Evolutionary conservation across 2,797 vertebrate genomes (phyloP).

Genomic region (Esox masquinongy): DNA sequence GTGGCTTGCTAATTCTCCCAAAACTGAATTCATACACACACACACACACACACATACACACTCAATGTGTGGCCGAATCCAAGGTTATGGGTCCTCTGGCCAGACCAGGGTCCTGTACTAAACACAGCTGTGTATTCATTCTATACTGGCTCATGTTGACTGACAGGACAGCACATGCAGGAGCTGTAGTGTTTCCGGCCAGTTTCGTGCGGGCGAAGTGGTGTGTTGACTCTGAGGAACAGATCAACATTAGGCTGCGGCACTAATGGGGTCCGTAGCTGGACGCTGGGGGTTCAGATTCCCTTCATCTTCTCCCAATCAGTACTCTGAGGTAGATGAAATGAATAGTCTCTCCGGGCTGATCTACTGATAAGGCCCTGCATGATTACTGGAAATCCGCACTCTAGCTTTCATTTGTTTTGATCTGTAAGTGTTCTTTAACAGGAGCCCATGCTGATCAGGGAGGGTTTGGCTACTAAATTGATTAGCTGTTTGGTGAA

Average conservation of each 20-base stretch:
- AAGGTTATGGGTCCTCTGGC: neutral
- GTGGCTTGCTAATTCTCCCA: slow-evolving; percentile 9
- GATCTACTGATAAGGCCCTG: slow-evolving; percentile 69
- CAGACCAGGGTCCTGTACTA: neutral
- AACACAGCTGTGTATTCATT: slow-evolving; percentile 19
- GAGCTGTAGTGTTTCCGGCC: slow-evolving; percentile 1
- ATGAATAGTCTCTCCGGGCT: slow-evolving; percentile 69
- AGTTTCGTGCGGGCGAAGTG: slow-evolving; percentile 20
- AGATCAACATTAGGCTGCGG: neutral
- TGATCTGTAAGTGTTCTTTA: slow-evolving; percentile 81
- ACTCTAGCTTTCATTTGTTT: slow-evolving; percentile 81
- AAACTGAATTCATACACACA: neutral
- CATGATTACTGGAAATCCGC: slow-evolving; percentile 78
- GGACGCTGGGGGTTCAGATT: slow-evolving; percentile 31
- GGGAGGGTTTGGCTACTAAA: slow-evolving; percentile 77
- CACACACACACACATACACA: neutral
- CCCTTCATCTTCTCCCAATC: slow-evolving; percentile 25
- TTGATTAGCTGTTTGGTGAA: slow-evolving; percentile 84
- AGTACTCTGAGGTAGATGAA: slow-evolving; percentile 65
- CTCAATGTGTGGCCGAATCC: slow-evolving; percentile 7
- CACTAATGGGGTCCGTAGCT: slow-evolving; percentile 16
- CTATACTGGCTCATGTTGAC: slow-evolving; percentile 22
- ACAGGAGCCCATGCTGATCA: slow-evolving; percentile 76
- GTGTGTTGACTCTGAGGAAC: neutral
- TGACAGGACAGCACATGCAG: neutral